phyloP scores from a whole-genome alignment of 2,113 vertebrate genomes.

The Syngnathus floridae region DNA sequence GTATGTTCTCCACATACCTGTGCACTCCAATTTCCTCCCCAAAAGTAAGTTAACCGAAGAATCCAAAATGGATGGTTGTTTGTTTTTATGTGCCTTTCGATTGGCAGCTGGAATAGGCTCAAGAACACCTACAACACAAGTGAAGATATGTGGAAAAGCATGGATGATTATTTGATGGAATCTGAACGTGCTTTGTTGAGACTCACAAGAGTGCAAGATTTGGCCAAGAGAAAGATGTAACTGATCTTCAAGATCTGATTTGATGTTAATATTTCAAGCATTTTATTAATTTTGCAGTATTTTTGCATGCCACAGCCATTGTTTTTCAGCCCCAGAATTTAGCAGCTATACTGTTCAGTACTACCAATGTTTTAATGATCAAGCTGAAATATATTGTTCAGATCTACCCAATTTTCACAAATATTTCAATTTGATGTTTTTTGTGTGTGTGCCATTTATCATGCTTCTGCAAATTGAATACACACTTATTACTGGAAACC shows the following conservation, averaged over 20 bases:
- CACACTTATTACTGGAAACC: constrained; percentile 3
- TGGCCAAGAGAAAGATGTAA: neutral
- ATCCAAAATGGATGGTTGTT: too few species aligned
- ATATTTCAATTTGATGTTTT: neutral
- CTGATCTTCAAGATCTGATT: neutral
- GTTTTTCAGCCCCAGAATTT: too few species aligned
- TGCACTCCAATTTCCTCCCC: too few species aligned
- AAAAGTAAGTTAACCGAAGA: too few species aligned
- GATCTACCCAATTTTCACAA: neutral
- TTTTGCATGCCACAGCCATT: neutral
- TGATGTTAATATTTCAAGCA: neutral
- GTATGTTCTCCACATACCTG: too few species aligned
- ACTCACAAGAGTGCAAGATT: neutral
- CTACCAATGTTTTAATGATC: neutral
- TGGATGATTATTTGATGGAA: too few species aligned
- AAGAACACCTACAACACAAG: too few species aligned
- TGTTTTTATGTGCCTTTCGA: too few species aligned
- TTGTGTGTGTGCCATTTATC: neutral
- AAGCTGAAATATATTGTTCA: neutral
- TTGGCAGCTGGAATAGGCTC: too few species aligned
- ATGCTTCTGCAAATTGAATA: neutral
- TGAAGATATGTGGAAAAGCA: too few species aligned
- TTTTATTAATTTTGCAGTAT: neutral
- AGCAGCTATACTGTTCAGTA: neutral
- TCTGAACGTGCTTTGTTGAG: neutral